Evolutionary conservation across 2,113 vertebrate genomes (phyloP).

Genomic region (Scomber colias): DNA sequence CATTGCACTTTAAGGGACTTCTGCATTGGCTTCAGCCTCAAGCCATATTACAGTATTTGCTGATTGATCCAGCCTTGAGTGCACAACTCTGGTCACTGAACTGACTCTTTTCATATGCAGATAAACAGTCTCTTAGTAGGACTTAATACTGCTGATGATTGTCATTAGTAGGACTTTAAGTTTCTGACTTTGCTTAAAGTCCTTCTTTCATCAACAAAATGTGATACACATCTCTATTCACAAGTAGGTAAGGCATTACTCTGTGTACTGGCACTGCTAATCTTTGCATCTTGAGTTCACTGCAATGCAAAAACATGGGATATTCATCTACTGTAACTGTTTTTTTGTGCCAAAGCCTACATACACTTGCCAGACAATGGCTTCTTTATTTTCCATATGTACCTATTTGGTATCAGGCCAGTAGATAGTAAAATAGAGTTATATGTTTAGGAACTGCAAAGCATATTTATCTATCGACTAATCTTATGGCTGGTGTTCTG

Average conservation of each 20-base stretch:
- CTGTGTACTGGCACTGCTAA: neutral
- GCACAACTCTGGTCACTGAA: neutral
- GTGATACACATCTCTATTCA: neutral
- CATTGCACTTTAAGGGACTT: no score
- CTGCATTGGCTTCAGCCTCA: no score
- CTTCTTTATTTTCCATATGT: slow-evolving; percentile 9
- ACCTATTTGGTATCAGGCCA: neutral
- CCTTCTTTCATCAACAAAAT: neutral
- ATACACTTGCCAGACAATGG: slow-evolving; percentile 2
- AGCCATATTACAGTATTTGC: no score
- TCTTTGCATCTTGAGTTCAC: slow-evolving; percentile 6
- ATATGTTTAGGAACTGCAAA: neutral
- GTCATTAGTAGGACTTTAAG: neutral
- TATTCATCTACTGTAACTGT: neutral
- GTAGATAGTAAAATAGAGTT: slow-evolving; percentile 19
- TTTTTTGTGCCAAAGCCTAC: slow-evolving; percentile 4
- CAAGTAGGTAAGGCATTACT: neutral
- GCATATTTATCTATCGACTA: neutral
- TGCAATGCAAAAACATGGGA: slow-evolving; percentile 25
- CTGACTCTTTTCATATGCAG: neutral
- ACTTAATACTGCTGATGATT: neutral
- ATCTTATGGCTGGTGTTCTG: neutral
- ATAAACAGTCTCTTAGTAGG: neutral
- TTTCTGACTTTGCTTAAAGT: neutral
- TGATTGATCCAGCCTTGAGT: no score